Evolutionary conservation across 2,888 invertebrate species (phyloP).

Genomic region (Archips crataeganus): DNA sequence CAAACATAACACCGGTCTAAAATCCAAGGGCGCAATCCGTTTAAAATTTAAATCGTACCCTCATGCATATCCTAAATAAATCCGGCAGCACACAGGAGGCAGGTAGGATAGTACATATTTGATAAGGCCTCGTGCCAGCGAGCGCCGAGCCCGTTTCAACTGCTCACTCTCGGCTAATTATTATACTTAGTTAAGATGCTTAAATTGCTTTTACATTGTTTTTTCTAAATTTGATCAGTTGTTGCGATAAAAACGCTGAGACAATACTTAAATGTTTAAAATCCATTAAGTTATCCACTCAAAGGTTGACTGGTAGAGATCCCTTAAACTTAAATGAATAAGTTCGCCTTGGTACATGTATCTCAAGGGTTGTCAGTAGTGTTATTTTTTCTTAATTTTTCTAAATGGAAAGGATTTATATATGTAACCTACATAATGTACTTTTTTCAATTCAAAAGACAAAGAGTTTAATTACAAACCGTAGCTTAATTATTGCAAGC

Average conservation of each 20-base stretch:
- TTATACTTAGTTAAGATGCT: slow-evolving; percentile 74
- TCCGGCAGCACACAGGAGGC: slow-evolving; percentile 75
- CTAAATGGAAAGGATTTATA: too few species aligned
- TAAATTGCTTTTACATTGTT: slow-evolving; percentile 61
- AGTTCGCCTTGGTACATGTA: too few species aligned
- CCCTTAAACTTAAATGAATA: too few species aligned
- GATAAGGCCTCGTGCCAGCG: slow-evolving; percentile 77
- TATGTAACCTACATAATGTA: too few species aligned
- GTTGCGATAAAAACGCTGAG: neutral
- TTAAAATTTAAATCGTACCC: slow-evolving; percentile 86
- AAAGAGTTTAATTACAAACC: too few species aligned
- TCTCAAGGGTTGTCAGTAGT: too few species aligned
- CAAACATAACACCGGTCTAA: slow-evolving; percentile 76
- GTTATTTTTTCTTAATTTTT: too few species aligned
- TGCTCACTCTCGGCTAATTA: slow-evolving; percentile 80
- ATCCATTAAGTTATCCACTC: too few species aligned
- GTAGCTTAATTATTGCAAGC: too few species aligned
- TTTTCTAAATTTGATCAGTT: neutral
- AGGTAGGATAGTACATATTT: slow-evolving; percentile 83
- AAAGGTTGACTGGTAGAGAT: too few species aligned
- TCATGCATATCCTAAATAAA: slow-evolving; percentile 86
- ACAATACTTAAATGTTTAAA: too few species aligned
- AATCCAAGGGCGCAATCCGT: slow-evolving; percentile 85
- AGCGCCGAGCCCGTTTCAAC: slow-evolving; percentile 57
- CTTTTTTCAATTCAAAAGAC: too few species aligned